Conservation (phyloP, 92 coral and sea anemone species). For the Paragorgia papillata region DNA sequence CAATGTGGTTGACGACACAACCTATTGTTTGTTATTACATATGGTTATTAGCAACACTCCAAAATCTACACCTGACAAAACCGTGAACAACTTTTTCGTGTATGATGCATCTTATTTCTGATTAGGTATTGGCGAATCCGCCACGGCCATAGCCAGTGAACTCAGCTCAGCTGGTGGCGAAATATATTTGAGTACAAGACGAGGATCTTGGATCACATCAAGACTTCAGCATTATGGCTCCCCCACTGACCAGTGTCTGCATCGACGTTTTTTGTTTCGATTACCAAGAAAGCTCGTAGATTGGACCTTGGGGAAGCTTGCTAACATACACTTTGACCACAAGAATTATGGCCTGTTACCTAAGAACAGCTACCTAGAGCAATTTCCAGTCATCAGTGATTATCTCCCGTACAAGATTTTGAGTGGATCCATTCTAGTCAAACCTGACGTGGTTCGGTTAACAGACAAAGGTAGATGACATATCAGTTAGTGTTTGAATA, state of each 20-base stretch:
- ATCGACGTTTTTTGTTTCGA: conserved; percentile 28
- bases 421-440: conserved; percentile 23
- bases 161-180: conserved; percentile 20
- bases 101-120: neutral
- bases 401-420: conserved; percentile 19
- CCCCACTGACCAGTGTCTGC: conserved; percentile 26
- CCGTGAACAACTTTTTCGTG: too few species aligned
- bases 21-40: too few species aligned
- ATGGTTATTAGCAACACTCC: too few species aligned
- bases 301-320: conserved; percentile 2
- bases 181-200: conserved; percentile 40
- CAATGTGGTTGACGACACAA: too few species aligned
- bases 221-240: conserved; percentile 30
- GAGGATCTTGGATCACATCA: conserved; percentile 37
- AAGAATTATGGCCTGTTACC: conserved; percentile 23
- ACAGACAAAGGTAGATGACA: conserved; percentile 23
- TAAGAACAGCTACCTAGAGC: conserved; percentile 17
- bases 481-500: too few species aligned
- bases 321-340: conserved; percentile 18
- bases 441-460: conserved; percentile 17
- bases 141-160: conserved; percentile 20
- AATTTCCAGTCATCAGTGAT: conserved; percentile 25
- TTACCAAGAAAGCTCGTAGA: conserved; percentile 18
- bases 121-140: conserved; percentile 39
- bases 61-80: too few species aligned